Evolutionary conservation across 2,113 vertebrate species (phyloP).

Genomic region (Ciconia maguari): DNA sequence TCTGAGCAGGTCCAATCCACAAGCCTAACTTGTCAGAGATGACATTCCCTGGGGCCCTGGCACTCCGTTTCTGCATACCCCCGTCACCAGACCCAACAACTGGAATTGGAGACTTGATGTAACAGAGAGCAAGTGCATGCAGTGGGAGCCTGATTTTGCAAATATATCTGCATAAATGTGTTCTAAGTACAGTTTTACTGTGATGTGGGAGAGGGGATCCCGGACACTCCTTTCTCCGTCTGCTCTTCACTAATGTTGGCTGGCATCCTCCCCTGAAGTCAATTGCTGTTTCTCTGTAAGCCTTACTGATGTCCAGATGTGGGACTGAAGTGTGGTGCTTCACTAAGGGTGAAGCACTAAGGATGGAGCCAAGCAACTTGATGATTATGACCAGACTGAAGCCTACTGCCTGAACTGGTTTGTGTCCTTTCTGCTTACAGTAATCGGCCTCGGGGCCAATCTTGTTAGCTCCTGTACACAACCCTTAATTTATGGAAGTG

Average conservation of each 20-base stretch:
- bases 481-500: neutral
- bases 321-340: neutral
- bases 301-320: neutral
- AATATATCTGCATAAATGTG: neutral
- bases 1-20: neutral
- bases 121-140: neutral
- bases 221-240: neutral
- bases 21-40: neutral
- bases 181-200: neutral
- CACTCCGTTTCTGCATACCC: neutral
- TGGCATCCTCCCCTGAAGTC: neutral
- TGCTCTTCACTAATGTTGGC: neutral
- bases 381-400: neutral
- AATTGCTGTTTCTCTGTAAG: rapidly evolving
- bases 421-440: neutral
- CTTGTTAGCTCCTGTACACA: neutral
- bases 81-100: neutral
- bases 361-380: neutral
- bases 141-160: neutral
- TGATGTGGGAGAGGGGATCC: neutral
- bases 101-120: neutral
- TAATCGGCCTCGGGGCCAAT: rapidly evolving
- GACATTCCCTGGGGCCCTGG: neutral
- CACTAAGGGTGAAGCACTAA: neutral
- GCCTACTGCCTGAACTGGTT: neutral